phyloP scores from a whole-genome alignment of 2,797 vertebrate genomes.

The Catostomus latipinnis region DNA sequence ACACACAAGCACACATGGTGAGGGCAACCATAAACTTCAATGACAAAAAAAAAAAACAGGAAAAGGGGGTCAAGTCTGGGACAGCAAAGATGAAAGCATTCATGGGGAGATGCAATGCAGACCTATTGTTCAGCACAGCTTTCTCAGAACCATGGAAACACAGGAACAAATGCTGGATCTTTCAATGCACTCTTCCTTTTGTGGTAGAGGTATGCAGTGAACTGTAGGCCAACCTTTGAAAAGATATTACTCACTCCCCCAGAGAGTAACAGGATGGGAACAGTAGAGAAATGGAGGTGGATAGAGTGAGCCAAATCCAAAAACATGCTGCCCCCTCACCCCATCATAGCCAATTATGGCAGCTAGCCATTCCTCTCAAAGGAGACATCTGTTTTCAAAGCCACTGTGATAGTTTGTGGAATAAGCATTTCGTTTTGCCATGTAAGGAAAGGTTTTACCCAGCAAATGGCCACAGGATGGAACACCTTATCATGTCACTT shows the following conservation, averaged over 20 bases:
- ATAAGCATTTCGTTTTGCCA: constrained; percentile 26
- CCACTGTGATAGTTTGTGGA: neutral
- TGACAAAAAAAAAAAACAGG: neutral
- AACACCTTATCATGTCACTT: constrained; percentile 16
- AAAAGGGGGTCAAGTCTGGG: constrained; percentile 13
- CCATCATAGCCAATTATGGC: constrained; percentile 54
- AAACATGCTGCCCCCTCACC: constrained; percentile 45
- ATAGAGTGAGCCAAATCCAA: constrained; percentile 28
- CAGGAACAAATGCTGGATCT: neutral
- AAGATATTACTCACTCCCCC: constrained; percentile 29
- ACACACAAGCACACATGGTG: neutral
- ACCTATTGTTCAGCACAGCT: too few species aligned
- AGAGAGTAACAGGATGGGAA: constrained; percentile 24
- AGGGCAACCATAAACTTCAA: neutral
- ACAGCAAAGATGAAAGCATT: constrained; percentile 22
- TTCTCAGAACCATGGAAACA: constrained; percentile 38
- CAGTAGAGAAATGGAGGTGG: neutral
- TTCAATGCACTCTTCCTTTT: constrained; percentile 57
- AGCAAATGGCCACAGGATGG: neutral
- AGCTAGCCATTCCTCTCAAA: constrained; percentile 5
- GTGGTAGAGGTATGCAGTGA: constrained; percentile 60
- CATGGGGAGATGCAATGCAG: constrained; percentile 42
- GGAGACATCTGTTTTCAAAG: constrained; percentile 42
- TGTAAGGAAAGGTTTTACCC: constrained; percentile 50
- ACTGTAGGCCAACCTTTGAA: constrained; percentile 15